These are phyloP conservation scores for Galerucella pusilla DNA, from an alignment of 2,888 invertebrate species.

Conservation along the genomic window DNA sequence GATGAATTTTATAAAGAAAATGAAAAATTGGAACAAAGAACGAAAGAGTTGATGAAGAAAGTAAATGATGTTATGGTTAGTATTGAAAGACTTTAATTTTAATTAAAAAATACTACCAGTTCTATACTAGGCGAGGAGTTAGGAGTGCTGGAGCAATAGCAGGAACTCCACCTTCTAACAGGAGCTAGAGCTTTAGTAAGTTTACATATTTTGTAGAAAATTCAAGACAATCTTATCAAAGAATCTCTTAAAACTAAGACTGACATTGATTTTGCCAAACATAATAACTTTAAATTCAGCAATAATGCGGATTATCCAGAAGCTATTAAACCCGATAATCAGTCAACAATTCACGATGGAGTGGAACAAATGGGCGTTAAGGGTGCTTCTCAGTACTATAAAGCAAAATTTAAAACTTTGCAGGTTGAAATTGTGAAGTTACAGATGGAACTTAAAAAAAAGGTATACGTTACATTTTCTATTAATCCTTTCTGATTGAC, in stretches of 20 bases:
- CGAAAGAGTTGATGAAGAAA: slow-evolving; percentile 61
- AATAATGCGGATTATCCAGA: slow-evolving; percentile 13
- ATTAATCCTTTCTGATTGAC: no score
- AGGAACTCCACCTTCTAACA: no score
- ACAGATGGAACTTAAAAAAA: slow-evolving; percentile 56
- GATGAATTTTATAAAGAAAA: slow-evolving; percentile 63
- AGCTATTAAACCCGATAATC: slow-evolving; percentile 16
- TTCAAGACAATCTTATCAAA: slow-evolving; percentile 55
- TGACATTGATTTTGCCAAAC: slow-evolving; percentile 44
- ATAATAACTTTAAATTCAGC: slow-evolving; percentile 38
- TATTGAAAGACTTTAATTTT: slow-evolving; percentile 7
- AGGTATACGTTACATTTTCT: slow-evolving; percentile 47
- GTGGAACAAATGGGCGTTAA: slow-evolving; percentile 59
- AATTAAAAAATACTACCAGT: neutral
- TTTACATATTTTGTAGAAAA: slow-evolving; percentile 52
- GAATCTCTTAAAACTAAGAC: slow-evolving; percentile 50
- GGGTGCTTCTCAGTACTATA: slow-evolving; percentile 58
- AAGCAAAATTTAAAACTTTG: slow-evolving; percentile 59
- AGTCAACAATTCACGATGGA: slow-evolving; percentile 42
- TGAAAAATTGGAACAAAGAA: slow-evolving; percentile 60
- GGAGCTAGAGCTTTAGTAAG: no score
- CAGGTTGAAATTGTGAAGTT: slow-evolving; percentile 57
- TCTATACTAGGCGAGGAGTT: no score
- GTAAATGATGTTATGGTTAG: slow-evolving; percentile 62
- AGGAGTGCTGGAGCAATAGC: no score